A percentile compares a stretch with the other conserved stretches of the same genome.
Conservation (phyloP, 2,113 vertebrate species). For the Formicarius rufipectus region DNA sequence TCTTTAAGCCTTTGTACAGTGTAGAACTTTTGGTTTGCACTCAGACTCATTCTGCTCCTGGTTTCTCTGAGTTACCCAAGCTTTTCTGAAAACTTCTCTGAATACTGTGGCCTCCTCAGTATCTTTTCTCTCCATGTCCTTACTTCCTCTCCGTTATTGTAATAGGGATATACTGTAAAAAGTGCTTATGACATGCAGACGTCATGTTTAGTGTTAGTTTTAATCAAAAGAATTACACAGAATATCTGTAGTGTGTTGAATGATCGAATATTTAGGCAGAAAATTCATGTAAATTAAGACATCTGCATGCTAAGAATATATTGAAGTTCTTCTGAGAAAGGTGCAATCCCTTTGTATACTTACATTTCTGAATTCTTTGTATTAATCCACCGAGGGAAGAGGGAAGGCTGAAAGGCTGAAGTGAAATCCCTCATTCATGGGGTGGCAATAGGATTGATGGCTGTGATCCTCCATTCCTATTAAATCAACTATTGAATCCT, state of each 20-base stretch:
- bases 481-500: neutral
- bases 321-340: neutral
- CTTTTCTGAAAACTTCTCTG: neutral
- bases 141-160: neutral
- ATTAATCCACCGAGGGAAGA: neutral
- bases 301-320: neutral
- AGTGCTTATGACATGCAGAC: neutral
- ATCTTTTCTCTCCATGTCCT: neutral
- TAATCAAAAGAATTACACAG: neutral
- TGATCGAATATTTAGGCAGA: neutral
- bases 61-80: neutral
- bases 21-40: neutral
- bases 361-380: neutral
- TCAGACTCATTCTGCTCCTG: neutral
- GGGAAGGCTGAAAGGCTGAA: neutral
- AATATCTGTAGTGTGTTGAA: neutral
- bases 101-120: neutral
- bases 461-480: neutral
- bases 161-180: neutral
- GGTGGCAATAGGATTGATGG: neutral
- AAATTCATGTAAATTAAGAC: neutral
- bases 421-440: neutral
- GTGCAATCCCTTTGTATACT: neutral
- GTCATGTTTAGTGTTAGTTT: neutral
- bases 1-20: neutral